Base-by-base conservation (phyloP, 2,888 invertebrate species). In the Drosophila tripunctata region DNA sequence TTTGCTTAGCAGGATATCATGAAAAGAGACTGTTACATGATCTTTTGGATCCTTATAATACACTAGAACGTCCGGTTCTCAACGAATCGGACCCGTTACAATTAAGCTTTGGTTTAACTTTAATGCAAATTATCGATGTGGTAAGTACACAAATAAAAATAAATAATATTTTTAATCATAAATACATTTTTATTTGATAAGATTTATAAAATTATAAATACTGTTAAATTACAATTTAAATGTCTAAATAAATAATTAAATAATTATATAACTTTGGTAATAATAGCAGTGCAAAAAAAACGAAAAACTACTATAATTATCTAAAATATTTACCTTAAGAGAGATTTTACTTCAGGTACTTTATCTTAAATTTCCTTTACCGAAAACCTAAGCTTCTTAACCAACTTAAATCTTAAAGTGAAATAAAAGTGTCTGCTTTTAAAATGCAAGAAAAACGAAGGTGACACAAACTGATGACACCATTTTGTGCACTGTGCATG, bases 91-190 rank as follows among this genome's bases (percentile, higher is more conserved):
- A 98, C 93, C 96, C 97, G 91, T 94, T 98, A 92, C 96, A 96
- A 93, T 95, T 98, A 92, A 97, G 96, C 93, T 97, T 98, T 93
- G 97, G 97, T 93, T 95, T 98, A 93, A 98, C 97, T 92, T 95
- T 98, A 92, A 97, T 97, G 96, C 98, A 98, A 94, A 98, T 98
- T 93, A 98, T 98, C 92, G 97, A 98, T 94, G 97, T 98, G 95
- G 97, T 98, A 93, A 94, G 95, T 94, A 83, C 4, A 48, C 17
- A 4, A 12, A 14, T 2, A n/a, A n/a, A n/a, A n/a, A n/a, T n/a
- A n/a, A n/a, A n/a, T n/a, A n/a, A n/a, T n/a, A n/a, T n/a, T n/a
- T n/a, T n/a, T n/a, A n/a, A n/a, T n/a, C n/a, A n/a, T n/a, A n/a
- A n/a, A n/a, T n/a, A n/a, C n/a, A n/a, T n/a, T n/a, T n/a, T n/a